These are phyloP conservation scores for Tethea ocularis DNA, from an alignment of 2,888 invertebrate species.

Conservation along the genomic window DNA sequence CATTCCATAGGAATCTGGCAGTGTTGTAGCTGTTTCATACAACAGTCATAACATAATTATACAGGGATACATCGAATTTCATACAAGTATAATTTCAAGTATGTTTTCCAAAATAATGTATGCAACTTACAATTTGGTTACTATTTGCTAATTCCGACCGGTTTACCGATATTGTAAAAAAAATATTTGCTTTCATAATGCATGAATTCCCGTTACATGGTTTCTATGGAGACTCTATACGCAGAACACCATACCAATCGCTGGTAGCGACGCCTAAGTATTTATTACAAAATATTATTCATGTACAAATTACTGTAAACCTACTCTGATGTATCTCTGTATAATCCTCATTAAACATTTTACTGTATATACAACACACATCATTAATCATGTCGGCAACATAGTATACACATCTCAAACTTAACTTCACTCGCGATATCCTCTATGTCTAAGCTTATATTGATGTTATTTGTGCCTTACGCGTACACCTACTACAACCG, in stretches of 20 bases:
- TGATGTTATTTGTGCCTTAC: not conserved
- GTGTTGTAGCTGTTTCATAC: slow-evolving; percentile 57
- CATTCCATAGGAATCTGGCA: slow-evolving; percentile 55
- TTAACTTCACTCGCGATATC: not conserved
- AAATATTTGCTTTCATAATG: no score
- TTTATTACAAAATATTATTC: no score
- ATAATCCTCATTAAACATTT: not conserved
- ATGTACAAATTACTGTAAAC: not conserved
- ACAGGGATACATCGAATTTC: not conserved
- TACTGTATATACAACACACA: not conserved
- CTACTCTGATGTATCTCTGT: not conserved
- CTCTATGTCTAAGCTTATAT: not conserved
- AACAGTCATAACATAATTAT: slow-evolving; percentile 36
- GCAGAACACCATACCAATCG: no score
- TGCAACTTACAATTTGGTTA: no score
- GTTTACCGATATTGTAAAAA: not conserved
- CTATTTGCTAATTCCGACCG: no score
- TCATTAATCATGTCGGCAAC: not conserved
- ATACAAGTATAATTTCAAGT: not conserved
- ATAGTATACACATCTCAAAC: not conserved
- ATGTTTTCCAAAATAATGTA: not conserved
- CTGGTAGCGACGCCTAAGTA: no score
- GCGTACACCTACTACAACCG: not conserved
- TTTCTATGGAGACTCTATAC: no score
- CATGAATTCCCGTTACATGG: no score